These are phyloP conservation scores for Cantharis nigra DNA, from an alignment of 2,888 invertebrate genomes.

Conservation along the genomic window DNA sequence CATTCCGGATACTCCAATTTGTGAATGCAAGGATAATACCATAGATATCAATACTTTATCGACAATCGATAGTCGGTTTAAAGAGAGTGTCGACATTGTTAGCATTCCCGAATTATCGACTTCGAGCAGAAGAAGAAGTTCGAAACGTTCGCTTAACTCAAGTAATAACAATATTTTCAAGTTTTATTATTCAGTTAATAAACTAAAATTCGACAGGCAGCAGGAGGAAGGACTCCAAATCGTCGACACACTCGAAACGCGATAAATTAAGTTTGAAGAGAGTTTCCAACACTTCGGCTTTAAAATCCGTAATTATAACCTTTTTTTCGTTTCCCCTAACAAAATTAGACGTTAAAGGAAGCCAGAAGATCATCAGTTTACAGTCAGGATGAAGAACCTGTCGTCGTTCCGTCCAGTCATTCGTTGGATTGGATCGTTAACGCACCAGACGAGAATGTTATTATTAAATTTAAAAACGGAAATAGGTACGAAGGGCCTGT, in stretches of 20 bases:
- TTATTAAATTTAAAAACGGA: conserved; percentile 61
- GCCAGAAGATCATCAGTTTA: not conserved
- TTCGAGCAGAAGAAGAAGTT: not conserved
- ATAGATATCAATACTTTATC: not conserved
- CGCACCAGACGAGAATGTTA: conserved; percentile 50
- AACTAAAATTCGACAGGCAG: not conserved
- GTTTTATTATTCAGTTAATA: not conserved
- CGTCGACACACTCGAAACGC: not conserved
- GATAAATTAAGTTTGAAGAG: not conserved
- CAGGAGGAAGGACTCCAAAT: not conserved
- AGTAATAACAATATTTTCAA: not conserved
- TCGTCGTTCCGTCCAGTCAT: not conserved
- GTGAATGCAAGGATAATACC: conserved; percentile 1
- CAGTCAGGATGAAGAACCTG: not conserved
- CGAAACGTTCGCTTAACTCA: not conserved
- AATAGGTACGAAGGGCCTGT: conserved; percentile 63
- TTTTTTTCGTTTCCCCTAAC: not conserved
- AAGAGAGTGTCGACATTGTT: conserved; percentile 31
- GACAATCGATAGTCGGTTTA: conserved; percentile 25
- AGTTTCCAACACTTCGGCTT: not conserved
- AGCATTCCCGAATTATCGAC: not conserved
- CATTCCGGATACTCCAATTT: not conserved
- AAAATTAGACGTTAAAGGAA: not conserved
- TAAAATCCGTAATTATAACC: not conserved
- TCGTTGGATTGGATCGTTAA: conserved; percentile 15